phyloP scores from a whole-genome alignment of 2,797 vertebrate genomes.

The Darevskia mixta region DNA sequence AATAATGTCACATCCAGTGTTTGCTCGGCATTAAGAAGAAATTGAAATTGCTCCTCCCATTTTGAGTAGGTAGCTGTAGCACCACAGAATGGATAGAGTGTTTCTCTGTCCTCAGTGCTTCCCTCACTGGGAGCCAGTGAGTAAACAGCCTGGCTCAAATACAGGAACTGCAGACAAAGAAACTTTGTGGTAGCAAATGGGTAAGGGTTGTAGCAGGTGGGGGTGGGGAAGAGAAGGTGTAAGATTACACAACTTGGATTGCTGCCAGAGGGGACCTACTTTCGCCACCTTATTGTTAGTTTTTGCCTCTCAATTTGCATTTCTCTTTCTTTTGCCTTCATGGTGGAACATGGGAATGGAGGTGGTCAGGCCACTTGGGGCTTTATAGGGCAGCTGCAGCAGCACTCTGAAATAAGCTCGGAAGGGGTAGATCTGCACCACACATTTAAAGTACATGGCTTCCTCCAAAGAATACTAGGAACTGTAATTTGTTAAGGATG shows the following conservation, averaged over 20 bases:
- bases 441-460: too few relatives aligned
- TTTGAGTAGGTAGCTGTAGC: not conserved
- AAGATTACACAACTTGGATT: not conserved
- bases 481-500: too few relatives aligned
- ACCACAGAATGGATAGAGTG: not conserved
- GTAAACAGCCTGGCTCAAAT: conserved; percentile 33
- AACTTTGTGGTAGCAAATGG: conserved; percentile 14
- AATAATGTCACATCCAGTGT: not conserved
- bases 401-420: not conserved
- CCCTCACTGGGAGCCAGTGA: conserved; percentile 22
- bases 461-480: too few relatives aligned
- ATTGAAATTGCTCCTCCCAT: not conserved
- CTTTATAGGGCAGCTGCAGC: not conserved
- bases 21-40: not conserved
- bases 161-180: conserved; percentile 13
- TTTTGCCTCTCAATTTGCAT: not conserved
- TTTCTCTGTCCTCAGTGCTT: conserved; percentile 29
- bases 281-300: not conserved
- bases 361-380: not conserved
- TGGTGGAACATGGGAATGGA: not conserved
- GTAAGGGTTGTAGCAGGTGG: not conserved
- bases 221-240: not conserved
- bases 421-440: too few relatives aligned
- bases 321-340: conserved; percentile 10
- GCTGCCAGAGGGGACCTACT: not conserved